Evolutionary conservation across 2,888 invertebrate species (phyloP).

Genomic region (Tiliacea citrago): DNA sequence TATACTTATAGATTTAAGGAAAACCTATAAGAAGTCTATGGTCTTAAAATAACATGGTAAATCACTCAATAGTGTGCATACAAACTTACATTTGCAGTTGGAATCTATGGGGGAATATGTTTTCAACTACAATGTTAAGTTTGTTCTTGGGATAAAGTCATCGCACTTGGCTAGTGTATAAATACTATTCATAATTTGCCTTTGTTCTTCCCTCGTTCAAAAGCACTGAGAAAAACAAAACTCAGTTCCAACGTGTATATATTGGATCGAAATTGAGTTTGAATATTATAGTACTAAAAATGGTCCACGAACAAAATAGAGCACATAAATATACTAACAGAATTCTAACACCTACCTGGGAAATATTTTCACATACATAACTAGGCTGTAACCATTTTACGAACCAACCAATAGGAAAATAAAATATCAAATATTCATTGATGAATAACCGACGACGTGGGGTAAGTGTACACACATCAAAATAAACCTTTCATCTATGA

Average conservation of each 20-base stretch:
- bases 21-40: no score
- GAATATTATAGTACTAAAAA: background rate
- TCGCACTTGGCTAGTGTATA: no score
- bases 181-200: no score
- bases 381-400: background rate
- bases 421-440: background rate
- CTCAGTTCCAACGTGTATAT: background rate
- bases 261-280: background rate
- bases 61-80: no score
- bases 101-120: no score
- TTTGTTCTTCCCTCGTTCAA: no score
- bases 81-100: no score
- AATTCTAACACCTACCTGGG: background rate
- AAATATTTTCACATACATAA: background rate
- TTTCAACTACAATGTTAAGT: no score
- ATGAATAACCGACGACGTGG: constrained; percentile 11
- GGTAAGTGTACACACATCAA: constrained; percentile 9
- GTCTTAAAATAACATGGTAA: no score
- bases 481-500: constrained; percentile 1
- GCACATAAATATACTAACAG: background rate
- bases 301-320: background rate
- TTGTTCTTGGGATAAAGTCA: no score
- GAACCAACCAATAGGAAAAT: constrained; percentile 7
- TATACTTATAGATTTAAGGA: no score
- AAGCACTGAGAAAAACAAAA: background rate